phyloP scores from a whole-genome alignment of 2,113 vertebrate species.

The Chaenocephalus aceratus region DNA sequence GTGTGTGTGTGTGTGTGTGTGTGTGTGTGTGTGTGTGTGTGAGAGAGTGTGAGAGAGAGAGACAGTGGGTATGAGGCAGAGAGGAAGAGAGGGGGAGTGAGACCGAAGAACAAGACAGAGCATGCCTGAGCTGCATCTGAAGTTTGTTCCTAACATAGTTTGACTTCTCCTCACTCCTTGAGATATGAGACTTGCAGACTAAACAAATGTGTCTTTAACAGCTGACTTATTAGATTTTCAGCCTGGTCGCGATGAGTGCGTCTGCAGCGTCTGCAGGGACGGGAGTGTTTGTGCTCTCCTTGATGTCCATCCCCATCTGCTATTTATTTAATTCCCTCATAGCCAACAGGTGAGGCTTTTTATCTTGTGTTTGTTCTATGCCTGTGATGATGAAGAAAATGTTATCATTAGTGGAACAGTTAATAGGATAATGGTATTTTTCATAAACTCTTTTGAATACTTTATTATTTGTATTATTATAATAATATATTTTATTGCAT shows the following conservation, averaged over 20 bases:
- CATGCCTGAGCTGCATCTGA: neutral
- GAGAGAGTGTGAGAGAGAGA: neutral
- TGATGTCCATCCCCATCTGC: constrained; percentile 90
- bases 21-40: neutral
- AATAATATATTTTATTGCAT: neutral
- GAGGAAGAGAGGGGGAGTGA: neutral
- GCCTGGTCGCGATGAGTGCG: constrained; percentile 83
- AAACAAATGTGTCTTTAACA: neutral
- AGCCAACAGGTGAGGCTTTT: constrained; percentile 81
- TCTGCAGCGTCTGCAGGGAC: constrained; percentile 91
- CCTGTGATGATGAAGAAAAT: neutral
- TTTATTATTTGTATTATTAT: neutral
- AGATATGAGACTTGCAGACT: constrained; percentile 1
- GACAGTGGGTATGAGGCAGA: neutral
- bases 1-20: neutral
- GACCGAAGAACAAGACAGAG: constrained; percentile 11
- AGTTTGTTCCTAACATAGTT: neutral
- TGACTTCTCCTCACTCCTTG: neutral
- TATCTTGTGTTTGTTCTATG: neutral
- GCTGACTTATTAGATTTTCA: neutral
- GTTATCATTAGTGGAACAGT: neutral
- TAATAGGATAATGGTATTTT: neutral
- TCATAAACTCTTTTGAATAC: neutral
- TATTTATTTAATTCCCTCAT: constrained; percentile 88
- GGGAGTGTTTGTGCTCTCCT: constrained; percentile 90